Percentiles rank a stretch among this genome's conserved stretches.
These are phyloP conservation scores for Lepus oiostolus DNA, from an alignment of 2,797 vertebrate species.

Conservation along the genomic window DNA sequence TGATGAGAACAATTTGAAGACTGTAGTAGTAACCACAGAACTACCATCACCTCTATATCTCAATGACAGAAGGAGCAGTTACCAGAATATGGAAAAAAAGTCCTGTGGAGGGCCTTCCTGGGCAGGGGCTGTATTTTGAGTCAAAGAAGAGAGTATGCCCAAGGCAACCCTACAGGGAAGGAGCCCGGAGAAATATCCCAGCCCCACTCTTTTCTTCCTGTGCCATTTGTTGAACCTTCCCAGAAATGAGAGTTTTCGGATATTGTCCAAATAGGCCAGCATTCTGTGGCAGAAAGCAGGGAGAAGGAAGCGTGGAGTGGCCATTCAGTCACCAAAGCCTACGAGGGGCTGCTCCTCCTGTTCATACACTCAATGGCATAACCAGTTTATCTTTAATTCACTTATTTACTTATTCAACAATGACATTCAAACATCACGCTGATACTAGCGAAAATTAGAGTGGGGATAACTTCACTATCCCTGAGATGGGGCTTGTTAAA, in stretches of 20 bases:
- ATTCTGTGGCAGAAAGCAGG: neutral
- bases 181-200: neutral
- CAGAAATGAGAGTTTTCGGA: neutral
- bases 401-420: neutral
- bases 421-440: neutral
- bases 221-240: neutral
- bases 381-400: neutral
- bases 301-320: neutral
- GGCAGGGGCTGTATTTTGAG: neutral
- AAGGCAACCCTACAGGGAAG: neutral
- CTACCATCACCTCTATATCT: no score
- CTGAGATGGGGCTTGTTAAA: neutral
- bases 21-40: neutral
- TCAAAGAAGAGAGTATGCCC: neutral
- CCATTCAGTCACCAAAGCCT: neutral
- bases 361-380: neutral
- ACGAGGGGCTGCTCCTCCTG: neutral
- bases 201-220: no score
- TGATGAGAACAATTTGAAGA: neutral
- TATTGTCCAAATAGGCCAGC: neutral
- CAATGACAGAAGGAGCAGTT: neutral
- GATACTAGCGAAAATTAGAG: neutral
- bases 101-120: neutral
- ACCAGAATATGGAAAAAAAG: neutral
- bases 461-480: neutral